Evolutionary conservation across 2,797 vertebrate genomes (phyloP), one percentile per base, ranked within the genome.

Genomic region (Lacerta agilis): DNA sequence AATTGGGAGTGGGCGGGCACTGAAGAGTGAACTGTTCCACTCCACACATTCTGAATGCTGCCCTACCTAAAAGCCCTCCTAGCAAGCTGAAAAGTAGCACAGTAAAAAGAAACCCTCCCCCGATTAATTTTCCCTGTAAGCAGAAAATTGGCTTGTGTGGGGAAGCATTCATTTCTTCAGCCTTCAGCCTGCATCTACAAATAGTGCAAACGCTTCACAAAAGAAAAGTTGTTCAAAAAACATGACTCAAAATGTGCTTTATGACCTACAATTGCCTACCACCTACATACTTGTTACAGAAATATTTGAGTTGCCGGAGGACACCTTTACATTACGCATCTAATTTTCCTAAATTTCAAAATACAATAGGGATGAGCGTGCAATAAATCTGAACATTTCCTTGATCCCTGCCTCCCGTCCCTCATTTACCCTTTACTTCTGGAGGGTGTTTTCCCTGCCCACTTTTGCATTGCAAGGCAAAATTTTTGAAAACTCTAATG

Each of bases 271-370:
- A 91, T 89, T 85, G 91, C 80, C 67, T 89, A 45, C 75, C 91
- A 55, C 73, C 13, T 55, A 73, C 77, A 64, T 41, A 43, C 87
- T 85, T 55, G 49, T 36, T 93, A 72, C 82, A 71, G 61, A 64
- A 89, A 25, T 75, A 82, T 76, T 58, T 69, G 83, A 86, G 49
- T 29, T 91, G 33, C 77, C 86, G 89, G 18, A 2, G 45, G 83
- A 73, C 88, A 66, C 79, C 15, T 86, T 85, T 41, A 89, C 92
- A 58, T 90, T 27, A 86, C 29, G 9, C 8, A 92, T 20, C 45
- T 71, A 64, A 69, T 89, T 79, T 94, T 90, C 83, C 43, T 89
- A 61, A 91, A 92, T 64, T 20, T 86, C 83, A 88, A 81, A 93
- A 91, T 36, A 67, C n/a, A 88, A 76, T 3, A 36, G 64, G 89